Evolutionary conservation across 1,140 invertebrate genomes (phyloP), one percentile per base, ranked within the genome.

Genomic region (Heterodera carotae): DNA sequence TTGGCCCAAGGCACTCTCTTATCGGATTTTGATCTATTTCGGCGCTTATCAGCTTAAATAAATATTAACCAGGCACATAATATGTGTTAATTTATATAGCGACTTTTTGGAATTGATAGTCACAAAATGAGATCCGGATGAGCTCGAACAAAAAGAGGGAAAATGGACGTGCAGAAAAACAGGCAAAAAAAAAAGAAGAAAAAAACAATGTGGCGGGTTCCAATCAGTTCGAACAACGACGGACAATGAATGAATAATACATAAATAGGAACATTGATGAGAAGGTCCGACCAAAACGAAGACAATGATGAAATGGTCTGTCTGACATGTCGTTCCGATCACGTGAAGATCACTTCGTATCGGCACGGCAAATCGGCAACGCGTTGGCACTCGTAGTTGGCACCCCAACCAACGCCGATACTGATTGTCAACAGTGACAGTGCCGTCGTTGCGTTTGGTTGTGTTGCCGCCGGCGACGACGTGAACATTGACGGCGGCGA

Each of bases 331-430:
- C 48, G 18, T 15, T 5, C 64, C 7, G 29, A 31, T 81, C 80
- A 85, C 29, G 69, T 76, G 75, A 86, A 86, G 39, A 86, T 84
- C 31, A 86, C 76, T 75, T 86, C 86, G 70, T 87, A 86, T 31
- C 85, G 82, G 62, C 86, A 88, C 36, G 85, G 85, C 39, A 81
- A 76, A 48, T 87, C 86, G 18, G 85, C 76, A 34, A 87, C 80
- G 73, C 81, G 85, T 7, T 83, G 39, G 22, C 81, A 74, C 36
- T 79, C 75, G 75, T 87, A 87, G 72, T 87, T 86, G 18, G 84
- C 68, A 64, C 85, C 85, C 85, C 85, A 87, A 15, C 85, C 85
- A 18, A 56, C 62, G 27, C 85, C 85, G 10, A 83, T 79, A 64
- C 80, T 83, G 60, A 87, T 87, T 27, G 86, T 86, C 75, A 88